Evolutionary conservation across 1,140 invertebrate species (phyloP).

Genomic region (Rhyacophila brunnea): DNA sequence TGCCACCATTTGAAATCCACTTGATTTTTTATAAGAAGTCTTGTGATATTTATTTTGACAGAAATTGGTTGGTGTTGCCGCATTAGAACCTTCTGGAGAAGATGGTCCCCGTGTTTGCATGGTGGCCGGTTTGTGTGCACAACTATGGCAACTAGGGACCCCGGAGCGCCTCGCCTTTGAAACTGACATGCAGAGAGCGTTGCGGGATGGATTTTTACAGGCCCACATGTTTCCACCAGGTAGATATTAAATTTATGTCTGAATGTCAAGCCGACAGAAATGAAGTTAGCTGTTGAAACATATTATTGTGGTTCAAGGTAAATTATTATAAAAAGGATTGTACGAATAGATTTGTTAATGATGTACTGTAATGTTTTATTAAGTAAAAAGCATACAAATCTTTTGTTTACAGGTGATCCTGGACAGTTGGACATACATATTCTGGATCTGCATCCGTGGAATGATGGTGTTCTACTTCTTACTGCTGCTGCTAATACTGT

Average conservation of each 20-base stretch:
- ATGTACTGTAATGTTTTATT: no score
- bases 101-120: constrained; percentile 24
- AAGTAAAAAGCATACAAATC: no score
- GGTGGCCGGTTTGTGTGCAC: constrained; percentile 27
- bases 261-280: no score
- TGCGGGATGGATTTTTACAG: constrained; percentile 27
- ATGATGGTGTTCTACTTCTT: constrained; percentile 69
- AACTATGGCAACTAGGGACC: constrained; percentile 28
- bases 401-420: constrained; percentile 39
- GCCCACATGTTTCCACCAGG: constrained; percentile 27
- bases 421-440: constrained; percentile 66
- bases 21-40: no score
- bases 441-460: constrained; percentile 53
- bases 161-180: constrained; percentile 20
- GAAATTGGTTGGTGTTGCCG: constrained; percentile 62
- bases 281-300: no score
- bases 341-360: no score
- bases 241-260: constrained; percentile 1
- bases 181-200: constrained; percentile 27
- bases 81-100: constrained; percentile 8
- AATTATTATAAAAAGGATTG: no score
- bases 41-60: constrained; percentile 40
- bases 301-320: no score
- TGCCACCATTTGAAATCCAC: no score
- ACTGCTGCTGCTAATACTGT: constrained; percentile 69